Conservation (phyloP, 2,797 vertebrate genomes). For the Fundulus diaphanus region DNA sequence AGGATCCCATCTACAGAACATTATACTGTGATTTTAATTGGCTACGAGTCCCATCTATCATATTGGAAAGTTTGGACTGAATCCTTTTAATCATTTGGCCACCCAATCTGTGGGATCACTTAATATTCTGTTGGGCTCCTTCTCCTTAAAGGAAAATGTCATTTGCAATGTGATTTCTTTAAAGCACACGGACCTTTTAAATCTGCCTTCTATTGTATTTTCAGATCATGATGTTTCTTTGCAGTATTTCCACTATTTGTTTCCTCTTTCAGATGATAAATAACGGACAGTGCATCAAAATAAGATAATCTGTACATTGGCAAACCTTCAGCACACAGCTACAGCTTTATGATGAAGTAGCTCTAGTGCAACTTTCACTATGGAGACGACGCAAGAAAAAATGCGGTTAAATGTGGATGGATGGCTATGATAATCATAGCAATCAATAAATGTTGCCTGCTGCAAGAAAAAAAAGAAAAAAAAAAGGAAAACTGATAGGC, state of each 20-base stretch:
- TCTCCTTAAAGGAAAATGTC: conserved; percentile 28
- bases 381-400: conserved; percentile 46
- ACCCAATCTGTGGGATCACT: conserved; percentile 33
- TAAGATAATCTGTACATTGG: conserved; percentile 26
- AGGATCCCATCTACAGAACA: conserved; percentile 40
- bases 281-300: conserved; percentile 34
- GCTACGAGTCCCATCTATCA: conserved; percentile 48
- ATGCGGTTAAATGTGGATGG: conserved; percentile 57
- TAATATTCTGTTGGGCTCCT: conserved; percentile 14
- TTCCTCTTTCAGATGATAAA: conserved; percentile 31
- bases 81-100: conserved; percentile 28
- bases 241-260: conserved; percentile 18
- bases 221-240: conserved; percentile 45
- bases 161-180: conserved; percentile 50
- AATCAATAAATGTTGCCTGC: conserved; percentile 55
- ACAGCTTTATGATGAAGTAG: conserved; percentile 47
- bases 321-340: conserved; percentile 39
- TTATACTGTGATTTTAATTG: conserved; percentile 45
- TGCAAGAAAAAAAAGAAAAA: conserved; percentile 54
- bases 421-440: conserved; percentile 73
- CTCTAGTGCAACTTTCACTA: conserved; percentile 52
- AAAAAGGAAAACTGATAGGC: conserved; percentile 46
- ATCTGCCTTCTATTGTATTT: conserved; percentile 29
- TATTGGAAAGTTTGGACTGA: conserved; percentile 41
- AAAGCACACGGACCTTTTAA: conserved; percentile 46